Percentiles rank a stretch among this genome's conserved stretches.
phyloP scores from a whole-genome alignment of 2,113 vertebrate genomes.

The Catharus minimus region DNA sequence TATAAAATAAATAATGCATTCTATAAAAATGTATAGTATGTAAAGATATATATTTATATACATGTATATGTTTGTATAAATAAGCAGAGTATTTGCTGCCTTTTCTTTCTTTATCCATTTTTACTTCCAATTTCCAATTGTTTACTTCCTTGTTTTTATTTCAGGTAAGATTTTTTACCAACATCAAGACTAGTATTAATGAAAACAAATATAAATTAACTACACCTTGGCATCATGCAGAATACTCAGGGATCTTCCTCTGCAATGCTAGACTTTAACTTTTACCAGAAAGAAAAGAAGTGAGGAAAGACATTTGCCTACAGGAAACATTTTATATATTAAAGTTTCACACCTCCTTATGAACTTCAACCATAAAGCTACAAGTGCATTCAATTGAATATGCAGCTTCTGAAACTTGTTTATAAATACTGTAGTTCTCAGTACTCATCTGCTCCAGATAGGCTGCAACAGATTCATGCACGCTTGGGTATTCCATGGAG shows the following conservation, averaged over 20 bases:
- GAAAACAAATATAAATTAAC: not conserved
- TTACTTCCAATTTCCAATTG: not conserved
- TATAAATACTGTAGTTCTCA: constrained; percentile 85
- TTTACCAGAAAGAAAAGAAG: not conserved
- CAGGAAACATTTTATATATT: not conserved
- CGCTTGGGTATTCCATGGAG: constrained; percentile 81
- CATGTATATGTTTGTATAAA: not conserved
- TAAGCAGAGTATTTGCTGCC: not conserved
- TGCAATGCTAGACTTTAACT: not conserved
- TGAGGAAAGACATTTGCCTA: not conserved
- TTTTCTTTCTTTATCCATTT: not conserved
- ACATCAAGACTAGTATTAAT: not conserved
- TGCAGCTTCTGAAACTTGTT: constrained; percentile 75
- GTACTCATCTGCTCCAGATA: constrained; percentile 92
- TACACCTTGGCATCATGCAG: accelerated
- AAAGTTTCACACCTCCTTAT: constrained; percentile 79
- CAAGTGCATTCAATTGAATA: constrained; percentile 89
- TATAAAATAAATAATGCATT: not conserved
- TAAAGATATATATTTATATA: not conserved
- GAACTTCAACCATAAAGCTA: constrained; percentile 83
- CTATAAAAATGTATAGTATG: not conserved
- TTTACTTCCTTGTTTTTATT: not conserved
- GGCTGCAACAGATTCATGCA: constrained; percentile 85
- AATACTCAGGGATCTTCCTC: not conserved
- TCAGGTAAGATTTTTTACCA: not conserved